Evolutionary conservation across 2,888 invertebrate genomes (phyloP), one percentile per base, ranked within the genome.

Genomic region (Macrophya alboannulata): DNA sequence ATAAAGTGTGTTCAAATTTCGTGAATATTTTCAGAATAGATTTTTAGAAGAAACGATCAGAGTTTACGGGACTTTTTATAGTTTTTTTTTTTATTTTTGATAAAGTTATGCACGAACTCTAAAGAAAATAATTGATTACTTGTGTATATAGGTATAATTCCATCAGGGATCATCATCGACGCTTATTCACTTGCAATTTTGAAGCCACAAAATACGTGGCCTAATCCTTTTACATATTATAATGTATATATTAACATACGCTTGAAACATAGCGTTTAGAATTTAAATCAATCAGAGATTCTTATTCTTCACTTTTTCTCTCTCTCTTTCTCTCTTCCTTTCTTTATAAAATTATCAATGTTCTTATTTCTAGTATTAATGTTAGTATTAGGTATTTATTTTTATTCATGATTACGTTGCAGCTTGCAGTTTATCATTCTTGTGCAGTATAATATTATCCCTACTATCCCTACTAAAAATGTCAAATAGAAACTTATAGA

Each of bases 191-290:
- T 21, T 25, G 25, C 62, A 62, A 62, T 21, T 25, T 48, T 21
- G 4, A 4, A 21, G 5, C 25, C 25, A 62, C 55, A 62, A 62
- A 21, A 62, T 12, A 62, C 62, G 62, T 62, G 25, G 62, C 21
- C 62, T 25, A 10, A 21, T 25, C 25, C 25, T 25, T 62, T 21
- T 12, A 62, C 62, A 62, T 25, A 25, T 62, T 25, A 25, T n/a
- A n/a, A n/a, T 31, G 31, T 62, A 62, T 62, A 62, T 62, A 62
- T 62, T 62, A 62, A 62, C 62, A 62, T 62, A 62, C 62, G 25
- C 62, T 25, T 25, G 21, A 62, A 62, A 62, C 62, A 62, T 12
- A 62, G 62, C 62, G 62, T 25, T 62, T 62, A 62, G 21, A 62
- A 25, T 25, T 62, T 12, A 4, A 62, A 62, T 62, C 4, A 62